phyloP scores from a whole-genome alignment of 1,140 invertebrate species.

The Drosophila dunni region DNA sequence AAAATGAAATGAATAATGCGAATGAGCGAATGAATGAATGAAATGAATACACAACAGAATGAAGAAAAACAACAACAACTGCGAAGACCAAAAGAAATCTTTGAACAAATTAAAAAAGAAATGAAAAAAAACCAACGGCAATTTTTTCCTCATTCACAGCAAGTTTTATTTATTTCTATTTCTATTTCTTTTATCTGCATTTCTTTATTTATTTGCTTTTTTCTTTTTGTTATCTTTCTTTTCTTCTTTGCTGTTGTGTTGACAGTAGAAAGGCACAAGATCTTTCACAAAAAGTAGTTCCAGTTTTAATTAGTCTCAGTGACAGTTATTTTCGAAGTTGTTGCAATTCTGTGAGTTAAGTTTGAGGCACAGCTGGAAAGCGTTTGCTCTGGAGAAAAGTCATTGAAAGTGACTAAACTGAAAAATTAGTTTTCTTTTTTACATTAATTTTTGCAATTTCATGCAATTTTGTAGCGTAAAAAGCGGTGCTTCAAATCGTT shows the following conservation, averaged over 20 bases:
- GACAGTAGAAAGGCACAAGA: conserved; percentile 12
- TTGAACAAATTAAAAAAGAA: neutral
- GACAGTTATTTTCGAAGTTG: conserved; percentile 22
- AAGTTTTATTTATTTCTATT: neutral
- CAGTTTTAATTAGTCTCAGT: conserved; percentile 43
- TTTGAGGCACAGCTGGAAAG: neutral
- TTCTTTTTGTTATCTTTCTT: neutral
- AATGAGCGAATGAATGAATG: conserved; percentile 4
- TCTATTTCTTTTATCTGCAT: conserved; percentile 3
- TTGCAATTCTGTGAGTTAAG: neutral
- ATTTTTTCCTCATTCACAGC: conserved; percentile 8
- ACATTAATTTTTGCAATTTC: neutral
- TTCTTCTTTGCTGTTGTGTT: neutral
- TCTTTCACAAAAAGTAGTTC: conserved; percentile 17
- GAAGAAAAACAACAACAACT: conserved; percentile 9
- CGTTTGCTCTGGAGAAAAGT: neutral
- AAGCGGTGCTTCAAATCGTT: too few species aligned
- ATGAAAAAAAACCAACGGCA: conserved; percentile 24
- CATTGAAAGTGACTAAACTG: neutral
- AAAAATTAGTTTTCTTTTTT: neutral
- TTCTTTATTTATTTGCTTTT: neutral
- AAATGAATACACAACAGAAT: conserved; percentile 10
- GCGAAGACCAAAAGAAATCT: conserved; percentile 18
- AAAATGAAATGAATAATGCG: conserved; percentile 48
- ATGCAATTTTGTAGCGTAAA: neutral